phyloP scores from a whole-genome alignment of 64 coral and sea anemone species.

The Anthopleura sola region DNA sequence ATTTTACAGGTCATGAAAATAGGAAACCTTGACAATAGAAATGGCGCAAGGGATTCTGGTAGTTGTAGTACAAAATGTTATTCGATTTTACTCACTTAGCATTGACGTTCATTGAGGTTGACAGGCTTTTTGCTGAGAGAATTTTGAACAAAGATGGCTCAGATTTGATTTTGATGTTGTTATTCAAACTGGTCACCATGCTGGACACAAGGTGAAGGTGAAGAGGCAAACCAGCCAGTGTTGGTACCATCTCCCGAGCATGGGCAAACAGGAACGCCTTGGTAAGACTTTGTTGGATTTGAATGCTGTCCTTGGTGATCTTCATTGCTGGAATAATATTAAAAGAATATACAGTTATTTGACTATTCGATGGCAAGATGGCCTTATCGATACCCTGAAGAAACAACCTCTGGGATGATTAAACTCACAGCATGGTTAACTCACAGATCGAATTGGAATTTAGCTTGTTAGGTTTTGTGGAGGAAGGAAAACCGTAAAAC shows the following conservation, averaged over 20 bases:
- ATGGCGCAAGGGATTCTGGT: no score
- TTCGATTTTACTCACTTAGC: conserved; percentile 33
- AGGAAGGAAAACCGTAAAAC: no score
- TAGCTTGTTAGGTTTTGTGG: no score
- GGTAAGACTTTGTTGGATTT: conserved; percentile 19
- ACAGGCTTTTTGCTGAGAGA: neutral
- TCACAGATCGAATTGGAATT: no score
- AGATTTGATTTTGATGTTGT: conserved; percentile 10
- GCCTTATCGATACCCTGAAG: no score
- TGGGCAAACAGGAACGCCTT: conserved; percentile 39
- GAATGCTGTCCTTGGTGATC: conserved; percentile 40
- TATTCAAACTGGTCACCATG: neutral
- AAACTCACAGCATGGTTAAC: no score
- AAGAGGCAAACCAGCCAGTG: conserved; percentile 47
- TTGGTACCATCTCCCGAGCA: conserved; percentile 47
- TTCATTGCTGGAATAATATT: conserved; percentile 27
- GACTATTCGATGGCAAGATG: no score
- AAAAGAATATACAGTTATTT: no score
- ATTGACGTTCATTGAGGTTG: neutral
- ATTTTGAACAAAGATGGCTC: conserved; percentile 11
- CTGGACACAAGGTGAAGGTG: conserved; percentile 45
- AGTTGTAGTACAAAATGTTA: neutral
- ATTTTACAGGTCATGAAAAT: no score
- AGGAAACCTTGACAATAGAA: no score
- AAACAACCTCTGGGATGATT: no score